A percentile compares a stretch with the other conserved stretches of the same genome.
Conservation (phyloP, 2,888 invertebrate species). For the Caenorhabditis sp. region DNA sequence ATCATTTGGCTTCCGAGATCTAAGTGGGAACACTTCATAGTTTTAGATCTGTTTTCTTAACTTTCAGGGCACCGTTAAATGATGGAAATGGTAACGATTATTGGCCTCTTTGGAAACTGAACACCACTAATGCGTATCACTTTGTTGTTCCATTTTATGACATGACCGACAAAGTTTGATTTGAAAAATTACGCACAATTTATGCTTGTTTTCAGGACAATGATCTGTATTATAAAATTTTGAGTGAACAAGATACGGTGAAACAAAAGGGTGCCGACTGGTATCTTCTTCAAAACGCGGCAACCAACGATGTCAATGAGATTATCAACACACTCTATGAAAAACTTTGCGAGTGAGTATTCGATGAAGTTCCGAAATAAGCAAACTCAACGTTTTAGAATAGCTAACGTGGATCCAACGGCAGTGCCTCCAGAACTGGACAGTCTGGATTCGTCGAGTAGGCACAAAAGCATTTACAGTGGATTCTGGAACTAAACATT, state of each 20-base stretch:
- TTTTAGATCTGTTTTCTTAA: too few species aligned
- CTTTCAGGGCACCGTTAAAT: constrained; percentile 18
- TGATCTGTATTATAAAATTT: constrained; percentile 43
- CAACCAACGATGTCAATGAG: neutral
- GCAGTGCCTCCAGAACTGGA: constrained; percentile 20
- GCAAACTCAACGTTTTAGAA: constrained; percentile 28
- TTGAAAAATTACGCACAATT: neutral
- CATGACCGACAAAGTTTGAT: constrained; percentile 3
- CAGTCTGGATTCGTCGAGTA: constrained; percentile 15
- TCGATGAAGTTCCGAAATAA: too few species aligned
- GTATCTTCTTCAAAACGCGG: constrained; percentile 43
- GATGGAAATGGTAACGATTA: neutral
- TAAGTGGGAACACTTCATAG: constrained; percentile 7
- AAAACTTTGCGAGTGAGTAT: constrained; percentile 51
- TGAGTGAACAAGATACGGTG: neutral
- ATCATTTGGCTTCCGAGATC: constrained; percentile 52
- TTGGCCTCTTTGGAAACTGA: neutral
- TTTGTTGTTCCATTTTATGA: constrained; percentile 61
- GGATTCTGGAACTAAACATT: constrained; percentile 23
- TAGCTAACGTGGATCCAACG: constrained; percentile 33
- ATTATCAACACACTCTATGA: constrained; percentile 18
- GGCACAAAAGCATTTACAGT: constrained; percentile 33
- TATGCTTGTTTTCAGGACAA: neutral
- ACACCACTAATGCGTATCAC: constrained; percentile 40
- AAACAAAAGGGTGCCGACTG: constrained; percentile 9